Evolutionary conservation across 2,113 vertebrate species (phyloP).

Genomic region (Calyptomena viridis): DNA sequence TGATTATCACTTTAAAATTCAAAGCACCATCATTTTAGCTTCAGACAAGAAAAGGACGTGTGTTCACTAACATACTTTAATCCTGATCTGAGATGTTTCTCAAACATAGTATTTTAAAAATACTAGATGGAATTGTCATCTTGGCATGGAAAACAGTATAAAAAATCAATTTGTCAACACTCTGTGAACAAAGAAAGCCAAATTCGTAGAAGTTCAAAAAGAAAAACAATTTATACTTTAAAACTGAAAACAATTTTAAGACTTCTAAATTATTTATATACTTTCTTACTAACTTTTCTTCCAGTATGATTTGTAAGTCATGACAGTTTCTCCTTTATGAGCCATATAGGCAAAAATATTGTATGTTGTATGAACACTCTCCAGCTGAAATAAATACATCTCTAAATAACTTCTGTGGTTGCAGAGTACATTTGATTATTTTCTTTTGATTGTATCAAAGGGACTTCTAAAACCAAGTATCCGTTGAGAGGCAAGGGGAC

Average conservation of each 20-base stretch:
- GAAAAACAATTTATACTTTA: background rate
- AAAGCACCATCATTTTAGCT: background rate
- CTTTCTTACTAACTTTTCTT: background rate
- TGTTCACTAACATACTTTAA: background rate
- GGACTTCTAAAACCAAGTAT: conserved; percentile 7
- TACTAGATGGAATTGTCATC: background rate
- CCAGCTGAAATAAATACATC: background rate
- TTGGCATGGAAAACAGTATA: background rate
- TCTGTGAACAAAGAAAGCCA: background rate
- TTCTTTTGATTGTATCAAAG: conserved; percentile 15
- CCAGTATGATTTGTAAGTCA: background rate
- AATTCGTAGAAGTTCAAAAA: background rate
- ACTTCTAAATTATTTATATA: background rate
- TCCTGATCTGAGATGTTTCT: background rate
- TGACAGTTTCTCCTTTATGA: background rate
- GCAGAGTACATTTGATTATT: background rate
- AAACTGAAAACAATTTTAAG: background rate
- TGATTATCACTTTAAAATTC: background rate
- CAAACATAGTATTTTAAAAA: background rate
- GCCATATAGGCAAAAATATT: background rate
- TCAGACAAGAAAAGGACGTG: background rate
- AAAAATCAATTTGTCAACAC: background rate
- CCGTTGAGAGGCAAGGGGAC: background rate
- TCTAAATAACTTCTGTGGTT: background rate
- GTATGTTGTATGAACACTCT: background rate